Conservation (phyloP, 2,797 vertebrate species). For the Buphagus erythrorhynchus region DNA sequence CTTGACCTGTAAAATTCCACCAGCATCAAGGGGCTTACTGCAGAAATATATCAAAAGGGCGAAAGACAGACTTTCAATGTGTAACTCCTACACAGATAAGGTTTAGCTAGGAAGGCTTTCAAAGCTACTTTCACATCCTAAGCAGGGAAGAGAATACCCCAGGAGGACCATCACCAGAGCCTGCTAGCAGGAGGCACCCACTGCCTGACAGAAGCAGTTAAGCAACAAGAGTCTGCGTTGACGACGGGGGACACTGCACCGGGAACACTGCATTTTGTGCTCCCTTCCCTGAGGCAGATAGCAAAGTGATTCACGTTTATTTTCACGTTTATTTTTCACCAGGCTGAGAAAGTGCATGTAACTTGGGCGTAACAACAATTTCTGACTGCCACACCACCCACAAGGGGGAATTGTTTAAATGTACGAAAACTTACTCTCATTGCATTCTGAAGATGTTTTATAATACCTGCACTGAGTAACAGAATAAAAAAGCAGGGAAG, state of each 20-base stretch:
- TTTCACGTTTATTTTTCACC: too few relatives aligned
- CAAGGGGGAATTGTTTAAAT: not conserved
- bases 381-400: not conserved
- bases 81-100: slow-evolving; percentile 11
- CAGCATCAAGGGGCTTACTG: not conserved
- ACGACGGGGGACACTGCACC: rapidly evolving
- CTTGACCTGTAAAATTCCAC: slow-evolving; percentile 46
- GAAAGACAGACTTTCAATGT: not conserved
- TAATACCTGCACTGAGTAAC: not conserved
- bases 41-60: not conserved
- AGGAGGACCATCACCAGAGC: not conserved
- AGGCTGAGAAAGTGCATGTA: rapidly evolving
- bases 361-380: not conserved
- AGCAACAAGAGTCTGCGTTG: not conserved
- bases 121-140: not conserved
- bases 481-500: rapidly evolving
- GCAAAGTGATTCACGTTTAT: rapidly evolving
- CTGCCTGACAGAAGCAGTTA: not conserved
- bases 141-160: not conserved
- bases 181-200: not conserved
- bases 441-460: not conserved
- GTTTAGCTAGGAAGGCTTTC: not conserved
- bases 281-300: not conserved
- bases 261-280: not conserved
- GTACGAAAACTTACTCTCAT: rapidly evolving